Evolutionary conservation across 2,113 vertebrate species (phyloP), one percentile per base, ranked within the genome.

Genomic region (Isurus oxyrinchus): DNA sequence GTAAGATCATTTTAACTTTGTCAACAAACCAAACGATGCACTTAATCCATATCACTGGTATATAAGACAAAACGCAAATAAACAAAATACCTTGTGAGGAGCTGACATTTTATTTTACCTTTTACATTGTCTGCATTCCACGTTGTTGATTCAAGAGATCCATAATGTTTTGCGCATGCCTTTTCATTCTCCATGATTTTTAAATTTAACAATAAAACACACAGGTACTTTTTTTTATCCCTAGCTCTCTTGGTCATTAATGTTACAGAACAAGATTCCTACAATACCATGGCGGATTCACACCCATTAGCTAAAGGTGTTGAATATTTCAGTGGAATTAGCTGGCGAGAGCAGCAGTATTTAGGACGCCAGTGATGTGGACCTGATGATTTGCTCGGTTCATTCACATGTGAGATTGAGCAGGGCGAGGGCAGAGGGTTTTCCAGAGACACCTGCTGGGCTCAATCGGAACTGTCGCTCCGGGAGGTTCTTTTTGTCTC

Each of bases 111-210:
- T 61, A 61, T 93, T 55, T 98, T 97, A 98, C 98, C 98, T 97
- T 97, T 97, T 94, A 96, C 96, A 96, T 86, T 67, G 16, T 97
- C 97, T 86, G 96, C 96, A 96, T 97, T 96, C 98, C 98, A 98
- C 61, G 97, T 97, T 59, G 98, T 98, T 97, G 97, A 97, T 97
- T 98, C 98, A 97, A 98, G 97, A 49, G 98, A 98, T 88, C 98
- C 98, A 94, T 98, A 98, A 69, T 97, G 98, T 96, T 97, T 97
- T 44, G 98, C 97, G 5, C 97, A 96, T 96, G 96, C 97, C 96
- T 91, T 97, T 95, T 98, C 97, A 96, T 98, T 98, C 96, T 98
- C 98, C 98, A 98, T 98, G 0, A 84, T 96, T 59, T 59, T 8
- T 84, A 61, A 96, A 53, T 95, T 55, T 23, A 95, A 49, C 69